Conservation (phyloP, 2,797 vertebrate species). For the Xenops minutus region DNA sequence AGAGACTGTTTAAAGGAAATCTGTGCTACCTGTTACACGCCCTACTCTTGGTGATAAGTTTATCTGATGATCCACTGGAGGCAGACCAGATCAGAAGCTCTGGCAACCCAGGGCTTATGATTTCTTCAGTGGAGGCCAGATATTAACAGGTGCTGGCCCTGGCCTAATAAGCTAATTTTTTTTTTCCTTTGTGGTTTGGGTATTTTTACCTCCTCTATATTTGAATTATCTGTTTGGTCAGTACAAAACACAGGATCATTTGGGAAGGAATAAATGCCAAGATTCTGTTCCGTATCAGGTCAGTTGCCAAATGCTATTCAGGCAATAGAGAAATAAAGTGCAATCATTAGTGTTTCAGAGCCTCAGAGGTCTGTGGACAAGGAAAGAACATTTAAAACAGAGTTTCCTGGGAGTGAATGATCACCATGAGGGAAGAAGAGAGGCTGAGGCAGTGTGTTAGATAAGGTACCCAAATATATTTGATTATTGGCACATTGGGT, state of each 20-base stretch:
- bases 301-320: not conserved
- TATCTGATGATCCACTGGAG: not conserved
- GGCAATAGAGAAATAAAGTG: not conserved
- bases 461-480: not conserved
- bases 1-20: constrained; percentile 1
- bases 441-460: not conserved
- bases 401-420: not conserved
- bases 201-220: not conserved
- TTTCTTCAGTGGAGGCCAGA: not conserved
- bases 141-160: not conserved
- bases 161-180: not conserved
- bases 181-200: too few relatives aligned
- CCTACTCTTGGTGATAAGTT: not conserved
- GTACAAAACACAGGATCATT: not conserved
- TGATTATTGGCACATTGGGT: not conserved
- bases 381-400: not conserved
- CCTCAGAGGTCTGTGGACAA: not conserved
- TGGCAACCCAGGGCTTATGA: not conserved
- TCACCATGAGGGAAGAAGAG: not conserved
- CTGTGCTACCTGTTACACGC: not conserved
- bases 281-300: not conserved
- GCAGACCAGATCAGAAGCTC: not conserved
- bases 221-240: not conserved
- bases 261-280: not conserved
- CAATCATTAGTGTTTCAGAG: not conserved